A percentile compares a stretch with the other conserved stretches of the same genome.
phyloP scores from a whole-genome alignment of 2,797 vertebrate genomes.

The Agapornis canus region DNA sequence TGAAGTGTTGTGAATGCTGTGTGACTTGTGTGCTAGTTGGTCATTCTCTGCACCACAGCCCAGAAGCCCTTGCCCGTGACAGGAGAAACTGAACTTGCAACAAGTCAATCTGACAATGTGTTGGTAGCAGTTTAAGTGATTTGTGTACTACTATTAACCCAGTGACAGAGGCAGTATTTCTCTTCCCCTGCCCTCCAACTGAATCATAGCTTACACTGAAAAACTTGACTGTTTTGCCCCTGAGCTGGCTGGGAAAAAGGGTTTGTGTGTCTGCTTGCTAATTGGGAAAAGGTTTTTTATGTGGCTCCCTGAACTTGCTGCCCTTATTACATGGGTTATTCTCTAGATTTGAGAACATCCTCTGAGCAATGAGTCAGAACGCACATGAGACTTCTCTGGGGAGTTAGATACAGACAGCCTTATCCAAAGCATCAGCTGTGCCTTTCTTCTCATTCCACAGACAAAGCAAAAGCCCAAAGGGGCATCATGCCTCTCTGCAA shows the following conservation, averaged over 20 bases:
- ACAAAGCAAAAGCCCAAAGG: background rate
- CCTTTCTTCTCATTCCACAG: background rate
- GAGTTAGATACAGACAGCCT: constrained; percentile 15
- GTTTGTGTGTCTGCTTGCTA: background rate
- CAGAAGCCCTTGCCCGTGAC: background rate
- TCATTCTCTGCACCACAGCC: background rate
- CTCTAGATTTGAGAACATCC: background rate
- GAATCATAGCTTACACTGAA: background rate
- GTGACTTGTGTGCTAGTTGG: background rate
- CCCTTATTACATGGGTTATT: background rate
- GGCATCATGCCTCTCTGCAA: background rate
- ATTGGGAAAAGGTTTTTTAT: background rate
- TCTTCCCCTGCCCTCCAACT: background rate
- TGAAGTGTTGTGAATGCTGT: background rate
- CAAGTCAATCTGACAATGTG: rapidly evolving
- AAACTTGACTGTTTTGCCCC: background rate
- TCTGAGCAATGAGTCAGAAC: background rate
- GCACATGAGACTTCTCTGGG: background rate
- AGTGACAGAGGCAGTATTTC: background rate
- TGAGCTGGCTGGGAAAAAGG: background rate
- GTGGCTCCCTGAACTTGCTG: background rate
- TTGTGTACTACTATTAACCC: background rate
- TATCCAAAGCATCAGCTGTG: constrained; percentile 30
- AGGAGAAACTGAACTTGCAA: background rate
- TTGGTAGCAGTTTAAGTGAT: background rate